These are phyloP conservation scores for Coptodon bakossiorum DNA, from an alignment of 2,113 vertebrate species.

Conservation along the genomic window DNA sequence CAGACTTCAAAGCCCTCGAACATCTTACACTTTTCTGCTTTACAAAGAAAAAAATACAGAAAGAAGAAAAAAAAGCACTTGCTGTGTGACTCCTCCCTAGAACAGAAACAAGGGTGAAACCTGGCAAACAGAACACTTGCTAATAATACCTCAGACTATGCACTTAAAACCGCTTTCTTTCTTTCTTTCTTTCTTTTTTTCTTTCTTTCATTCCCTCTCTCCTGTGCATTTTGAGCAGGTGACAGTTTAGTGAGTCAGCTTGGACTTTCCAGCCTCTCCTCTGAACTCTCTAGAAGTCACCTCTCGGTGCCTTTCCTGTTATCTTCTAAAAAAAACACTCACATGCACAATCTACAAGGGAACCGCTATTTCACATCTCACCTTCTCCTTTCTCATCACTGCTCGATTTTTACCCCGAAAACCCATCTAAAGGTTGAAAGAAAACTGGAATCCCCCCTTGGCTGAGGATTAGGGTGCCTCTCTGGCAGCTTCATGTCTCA, in stretches of 20 bases:
- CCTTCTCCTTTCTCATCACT: slow-evolving; percentile 15
- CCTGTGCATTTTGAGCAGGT: slow-evolving; percentile 25
- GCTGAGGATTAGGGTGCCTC: neutral
- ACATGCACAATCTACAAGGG: neutral
- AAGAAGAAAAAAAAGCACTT: neutral
- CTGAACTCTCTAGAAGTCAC: slow-evolving; percentile 48
- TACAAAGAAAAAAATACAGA: slow-evolving; percentile 7
- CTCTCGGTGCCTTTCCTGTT: slow-evolving; percentile 29
- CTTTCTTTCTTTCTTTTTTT: neutral
- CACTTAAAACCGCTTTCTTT: neutral
- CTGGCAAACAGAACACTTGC: slow-evolving; percentile 32
- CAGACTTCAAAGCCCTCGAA: slow-evolving; percentile 57
- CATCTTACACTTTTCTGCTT: slow-evolving; percentile 45
- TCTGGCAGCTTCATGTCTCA: slow-evolving; percentile 43
- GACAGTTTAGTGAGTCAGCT: slow-evolving; percentile 58
- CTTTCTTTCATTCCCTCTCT: neutral
- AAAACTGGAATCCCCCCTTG: slow-evolving; percentile 21
- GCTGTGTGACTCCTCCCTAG: slow-evolving; percentile 5
- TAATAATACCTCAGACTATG: slow-evolving; percentile 24
- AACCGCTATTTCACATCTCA: slow-evolving; percentile 32
- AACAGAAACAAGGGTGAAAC: slow-evolving; percentile 19
- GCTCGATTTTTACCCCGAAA: slow-evolving; percentile 20
- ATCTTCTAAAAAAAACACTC: slow-evolving; percentile 21
- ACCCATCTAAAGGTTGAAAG: slow-evolving; percentile 6
- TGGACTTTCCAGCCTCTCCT: slow-evolving; percentile 61